Percentiles rank a stretch among this genome's conserved stretches.
Evolutionary conservation across 2,113 vertebrate species (phyloP).

Genomic region (Gila orcuttii): DNA sequence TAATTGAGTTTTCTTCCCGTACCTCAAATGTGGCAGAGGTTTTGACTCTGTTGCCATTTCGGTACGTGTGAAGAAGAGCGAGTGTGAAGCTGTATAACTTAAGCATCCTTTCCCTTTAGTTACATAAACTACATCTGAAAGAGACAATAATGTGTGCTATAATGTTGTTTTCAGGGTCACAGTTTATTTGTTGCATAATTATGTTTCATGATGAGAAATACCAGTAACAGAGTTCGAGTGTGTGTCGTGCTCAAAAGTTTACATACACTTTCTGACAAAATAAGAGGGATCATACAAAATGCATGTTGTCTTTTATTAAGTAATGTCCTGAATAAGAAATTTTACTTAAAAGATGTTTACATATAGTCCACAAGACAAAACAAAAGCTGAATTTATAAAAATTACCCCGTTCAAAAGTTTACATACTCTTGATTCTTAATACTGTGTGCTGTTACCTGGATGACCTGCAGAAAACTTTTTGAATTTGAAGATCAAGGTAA

Average conservation of each 20-base stretch:
- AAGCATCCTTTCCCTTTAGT: neutral
- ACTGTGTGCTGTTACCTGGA: too few relatives aligned
- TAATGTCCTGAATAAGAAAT: too few relatives aligned
- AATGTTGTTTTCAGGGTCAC: neutral
- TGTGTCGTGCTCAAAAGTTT: neutral
- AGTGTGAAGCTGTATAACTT: constrained; percentile 22
- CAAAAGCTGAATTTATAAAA: too few relatives aligned
- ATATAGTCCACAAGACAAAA: too few relatives aligned
- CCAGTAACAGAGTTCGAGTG: neutral
- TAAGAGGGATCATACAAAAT: too few relatives aligned
- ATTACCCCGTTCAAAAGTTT: too few relatives aligned
- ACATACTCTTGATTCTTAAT: too few relatives aligned
- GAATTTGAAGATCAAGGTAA: too few relatives aligned
- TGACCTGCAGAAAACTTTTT: too few relatives aligned
- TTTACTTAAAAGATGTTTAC: too few relatives aligned
- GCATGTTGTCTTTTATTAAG: too few relatives aligned
- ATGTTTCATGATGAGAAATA: neutral
- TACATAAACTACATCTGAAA: neutral
- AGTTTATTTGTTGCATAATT: neutral
- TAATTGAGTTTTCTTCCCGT: constrained; percentile 23
- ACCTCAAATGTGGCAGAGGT: constrained; percentile 14
- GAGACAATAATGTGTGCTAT: neutral
- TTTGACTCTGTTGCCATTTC: constrained; percentile 36
- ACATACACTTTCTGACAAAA: too few relatives aligned
- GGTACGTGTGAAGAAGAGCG: constrained; percentile 22